phyloP scores from a whole-genome alignment of 2,113 vertebrate genomes.

The Eublepharis macularius region DNA sequence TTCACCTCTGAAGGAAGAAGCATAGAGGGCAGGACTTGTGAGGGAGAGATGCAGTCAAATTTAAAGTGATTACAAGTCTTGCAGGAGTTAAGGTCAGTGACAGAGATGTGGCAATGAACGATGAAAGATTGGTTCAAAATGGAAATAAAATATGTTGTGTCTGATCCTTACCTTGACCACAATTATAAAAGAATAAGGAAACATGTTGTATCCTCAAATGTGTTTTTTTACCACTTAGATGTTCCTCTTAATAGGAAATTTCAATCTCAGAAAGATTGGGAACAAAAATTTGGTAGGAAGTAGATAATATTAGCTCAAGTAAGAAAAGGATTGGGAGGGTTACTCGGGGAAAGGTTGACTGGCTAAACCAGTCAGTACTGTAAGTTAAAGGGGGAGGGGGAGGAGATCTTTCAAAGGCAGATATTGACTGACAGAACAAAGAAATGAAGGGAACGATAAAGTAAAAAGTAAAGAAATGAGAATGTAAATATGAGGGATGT shows the following conservation, averaged over 20 bases:
- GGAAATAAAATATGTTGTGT: background rate
- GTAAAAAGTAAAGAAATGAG: background rate
- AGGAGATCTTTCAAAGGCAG: background rate
- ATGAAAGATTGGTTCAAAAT: background rate
- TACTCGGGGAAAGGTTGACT: background rate
- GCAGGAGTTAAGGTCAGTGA: background rate
- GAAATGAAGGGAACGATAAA: background rate
- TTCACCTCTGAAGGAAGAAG: no score
- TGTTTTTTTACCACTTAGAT: background rate
- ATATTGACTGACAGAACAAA: background rate
- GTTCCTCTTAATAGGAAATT: background rate
- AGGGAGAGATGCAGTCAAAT: no score
- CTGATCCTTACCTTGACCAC: background rate
- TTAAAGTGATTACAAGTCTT: background rate
- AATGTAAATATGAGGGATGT: background rate
- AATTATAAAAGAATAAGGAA: background rate
- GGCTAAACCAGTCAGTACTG: background rate
- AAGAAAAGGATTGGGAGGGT: background rate
- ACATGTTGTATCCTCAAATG: rapidly evolving
- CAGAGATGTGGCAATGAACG: background rate
- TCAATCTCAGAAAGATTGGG: background rate
- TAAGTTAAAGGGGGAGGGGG: background rate
- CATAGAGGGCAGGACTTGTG: no score
- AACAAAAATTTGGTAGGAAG: background rate
- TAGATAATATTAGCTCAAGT: background rate